Base-by-base conservation (phyloP, 2,888 invertebrate genomes). In the Volucella inanis region DNA sequence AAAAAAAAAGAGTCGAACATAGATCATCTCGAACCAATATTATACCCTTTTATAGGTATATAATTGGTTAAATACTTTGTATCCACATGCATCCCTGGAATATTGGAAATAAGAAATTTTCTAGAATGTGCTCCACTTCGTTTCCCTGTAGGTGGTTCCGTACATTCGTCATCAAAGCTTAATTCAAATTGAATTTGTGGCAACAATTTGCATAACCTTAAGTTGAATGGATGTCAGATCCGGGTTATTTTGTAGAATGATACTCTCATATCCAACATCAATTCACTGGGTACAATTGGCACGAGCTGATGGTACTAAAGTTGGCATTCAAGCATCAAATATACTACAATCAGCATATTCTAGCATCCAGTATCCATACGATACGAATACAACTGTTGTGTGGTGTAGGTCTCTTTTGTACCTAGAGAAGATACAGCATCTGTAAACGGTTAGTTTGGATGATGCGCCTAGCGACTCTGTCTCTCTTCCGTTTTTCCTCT, bases 401-500 rank as follows among this genome's bases (percentile, higher is more conserved):
- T 10, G 12, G 39, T 55, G 11, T 74, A 38, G 11, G 39, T 47
- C 59, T 41, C 54, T 41, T 54, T n/a, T 9, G 14, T n/a, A 47
- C 4, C 31, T 6, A 31, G 31, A 31, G 43, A 14, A 52, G 61
- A 62, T 41, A 22, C 47, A 39, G 12, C 4, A 14, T 57, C 18
- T 75, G 65, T 49, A 11, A 11, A 9, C 31, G 12, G n/a, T 9
- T 41, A 14, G 12, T 15, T 67, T 57, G 61, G 82, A 78, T 82
- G 61, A 72, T 83, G 83, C 78, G 83, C 83, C 67, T 49, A 80
- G 54, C 11, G 18, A 74, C 45, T 62, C 68, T 68, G 64, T 45
- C 49, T 57, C 64, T 59, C 59, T 59, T n/a, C 31, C 62, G 31
- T 12, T 14, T 31, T 18, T 70, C 1, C 50, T 14, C 41, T 62